A percentile compares a stretch with the other conserved stretches of the same genome.
These are phyloP conservation scores for Dromiciops gliroides DNA, from an alignment of 2,113 vertebrate species.

Conservation along the genomic window DNA sequence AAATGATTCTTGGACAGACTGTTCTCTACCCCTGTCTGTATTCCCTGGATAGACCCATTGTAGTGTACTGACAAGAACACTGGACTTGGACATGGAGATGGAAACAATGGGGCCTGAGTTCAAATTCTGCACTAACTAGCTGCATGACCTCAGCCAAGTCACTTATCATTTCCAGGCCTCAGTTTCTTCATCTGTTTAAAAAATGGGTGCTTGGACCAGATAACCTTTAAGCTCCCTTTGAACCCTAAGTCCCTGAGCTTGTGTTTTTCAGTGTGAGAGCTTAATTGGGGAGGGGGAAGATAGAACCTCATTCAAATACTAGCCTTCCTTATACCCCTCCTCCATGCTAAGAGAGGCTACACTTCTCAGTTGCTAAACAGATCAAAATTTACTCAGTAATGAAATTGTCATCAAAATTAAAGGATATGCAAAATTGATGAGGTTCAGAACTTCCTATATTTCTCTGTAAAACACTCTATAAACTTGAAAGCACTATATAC, in stretches of 20 bases:
- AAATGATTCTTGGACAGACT: no score
- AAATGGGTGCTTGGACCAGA: not conserved
- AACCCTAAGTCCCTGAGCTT: not conserved
- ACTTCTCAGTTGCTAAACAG: not conserved
- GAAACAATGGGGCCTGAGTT: not conserved
- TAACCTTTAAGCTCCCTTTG: not conserved
- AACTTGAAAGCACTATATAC: not conserved
- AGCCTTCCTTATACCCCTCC: not conserved
- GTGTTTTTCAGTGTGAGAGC: not conserved
- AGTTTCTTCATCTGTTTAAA: constrained; percentile 7
- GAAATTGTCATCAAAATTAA: not conserved
- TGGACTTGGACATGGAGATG: not conserved
- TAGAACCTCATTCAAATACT: not conserved
- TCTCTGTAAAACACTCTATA: not conserved
- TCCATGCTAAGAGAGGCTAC: not conserved
- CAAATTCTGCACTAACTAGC: not conserved
- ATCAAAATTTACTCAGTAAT: not conserved
- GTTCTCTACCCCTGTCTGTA: no score
- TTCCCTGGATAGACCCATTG: not conserved
- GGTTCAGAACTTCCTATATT: not conserved
- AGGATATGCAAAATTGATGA: not conserved
- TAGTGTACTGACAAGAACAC: not conserved
- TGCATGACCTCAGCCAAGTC: not conserved
- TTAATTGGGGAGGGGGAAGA: not conserved
- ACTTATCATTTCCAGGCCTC: not conserved